phyloP scores from a whole-genome alignment of 2,888 invertebrate species.

The Phengaris alcon region DNA sequence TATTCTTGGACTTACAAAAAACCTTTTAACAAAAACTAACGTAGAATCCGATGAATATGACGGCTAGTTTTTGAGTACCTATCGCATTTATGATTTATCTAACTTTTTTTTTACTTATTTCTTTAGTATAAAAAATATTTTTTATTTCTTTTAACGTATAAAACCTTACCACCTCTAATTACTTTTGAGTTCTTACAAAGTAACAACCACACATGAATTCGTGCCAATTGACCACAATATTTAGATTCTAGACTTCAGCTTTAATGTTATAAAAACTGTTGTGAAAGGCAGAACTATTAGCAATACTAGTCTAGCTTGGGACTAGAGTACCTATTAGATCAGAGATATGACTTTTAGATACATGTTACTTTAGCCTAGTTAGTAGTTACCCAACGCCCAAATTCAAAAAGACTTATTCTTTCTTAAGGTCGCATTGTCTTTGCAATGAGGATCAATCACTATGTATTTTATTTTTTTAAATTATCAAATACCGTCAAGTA shows the following conservation, averaged over 20 bases:
- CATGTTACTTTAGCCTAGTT: no score
- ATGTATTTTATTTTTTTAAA: no score
- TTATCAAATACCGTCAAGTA: no score
- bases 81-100: no score
- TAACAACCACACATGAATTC: background rate
- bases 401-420: background rate
- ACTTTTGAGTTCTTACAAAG: background rate
- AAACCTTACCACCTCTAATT: background rate
- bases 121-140: no score
- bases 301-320: background rate
- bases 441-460: no score
- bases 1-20: background rate
- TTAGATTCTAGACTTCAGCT: background rate
- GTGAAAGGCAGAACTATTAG: background rate
- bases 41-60: no score
- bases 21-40: background rate
- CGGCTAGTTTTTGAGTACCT: no score
- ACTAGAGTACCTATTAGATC: constrained; percentile 1
- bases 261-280: background rate
- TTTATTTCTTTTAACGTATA: background rate
- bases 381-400: background rate
- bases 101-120: no score
- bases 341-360: background rate
- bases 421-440: no score
- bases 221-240: background rate